Base-by-base conservation (phyloP, 2,888 invertebrate genomes). In the Oscheius myriophilus region DNA sequence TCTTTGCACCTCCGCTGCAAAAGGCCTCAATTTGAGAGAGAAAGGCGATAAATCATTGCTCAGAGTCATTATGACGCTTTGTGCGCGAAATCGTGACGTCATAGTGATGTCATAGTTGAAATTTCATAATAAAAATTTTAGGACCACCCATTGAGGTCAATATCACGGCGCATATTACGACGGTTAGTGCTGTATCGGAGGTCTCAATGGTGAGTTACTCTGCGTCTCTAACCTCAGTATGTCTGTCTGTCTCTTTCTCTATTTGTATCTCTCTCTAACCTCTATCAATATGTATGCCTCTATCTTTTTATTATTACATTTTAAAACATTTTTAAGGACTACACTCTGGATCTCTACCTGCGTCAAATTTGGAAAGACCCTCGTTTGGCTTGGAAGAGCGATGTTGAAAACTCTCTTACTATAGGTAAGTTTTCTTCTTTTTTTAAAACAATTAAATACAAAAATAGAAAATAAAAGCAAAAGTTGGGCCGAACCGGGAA, bases 121-220 rank as follows among this genome's bases (percentile, higher is more conserved):
- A 33, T 33, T 33, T 33, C 33, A 33, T 6, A 33, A 9, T 33
- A 9, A 33, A 33, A 33, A 33, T 82, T 79, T 53, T 69, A 86
- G 86, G 84, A 14, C 73, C 82, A 1, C 84, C 86, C 12, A 82
- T 86, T 23, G 80, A 83, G 72, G 86, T 86, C 11, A 85, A 84
- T 70, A 83, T 86, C 42, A 86, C 86, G 0, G 80, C 80, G 7
- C 82, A 85, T 66, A 74, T 86, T 18, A 84, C 86, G n/a, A 86
- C 86, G 14, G 87, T 86, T 42, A 79, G 77, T 58, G 86, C 86
- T 23, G 79, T 86, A 11, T 86, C 86, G 11, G 86, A 86, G 75
- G 86, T 86, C 0, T 84, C 86, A 2, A 86, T 86, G 86, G 86
- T 84, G 69, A 25, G 52, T 61, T 9, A n/a, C n/a, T 49, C n/a